These are phyloP conservation scores for Lepidothrix coronata DNA, from an alignment of 2,113 vertebrate genomes.

Conservation along the genomic window DNA sequence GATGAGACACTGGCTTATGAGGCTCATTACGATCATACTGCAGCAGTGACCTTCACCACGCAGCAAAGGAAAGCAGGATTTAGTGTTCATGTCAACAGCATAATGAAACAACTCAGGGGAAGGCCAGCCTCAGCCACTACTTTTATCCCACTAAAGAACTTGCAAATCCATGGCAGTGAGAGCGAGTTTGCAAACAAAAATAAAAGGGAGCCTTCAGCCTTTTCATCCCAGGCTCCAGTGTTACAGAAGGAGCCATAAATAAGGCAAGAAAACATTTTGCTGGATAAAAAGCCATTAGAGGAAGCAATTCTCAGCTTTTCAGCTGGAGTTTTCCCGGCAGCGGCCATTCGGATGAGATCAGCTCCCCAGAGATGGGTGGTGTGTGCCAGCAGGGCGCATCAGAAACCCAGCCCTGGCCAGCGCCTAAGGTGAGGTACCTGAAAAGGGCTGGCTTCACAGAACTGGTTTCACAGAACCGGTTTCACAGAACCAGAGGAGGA, in stretches of 20 bases:
- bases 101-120: slow-evolving; percentile 66
- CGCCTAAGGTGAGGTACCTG: not conserved
- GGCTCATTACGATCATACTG: slow-evolving; percentile 45
- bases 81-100: slow-evolving; percentile 59
- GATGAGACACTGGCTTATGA: slow-evolving; percentile 57
- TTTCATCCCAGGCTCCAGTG: not conserved
- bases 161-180: not conserved
- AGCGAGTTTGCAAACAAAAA: not conserved
- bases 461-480: not conserved
- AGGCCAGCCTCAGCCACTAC: slow-evolving; percentile 55
- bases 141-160: slow-evolving; percentile 39
- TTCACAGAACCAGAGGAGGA: not conserved
- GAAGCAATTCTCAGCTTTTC: not conserved
- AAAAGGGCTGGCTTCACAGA: not conserved
- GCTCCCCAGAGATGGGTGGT: not conserved
- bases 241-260: slow-evolving; percentile 10
- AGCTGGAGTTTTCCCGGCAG: not conserved
- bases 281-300: not conserved
- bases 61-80: slow-evolving; percentile 67
- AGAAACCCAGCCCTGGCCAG: not conserved
- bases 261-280: slow-evolving; percentile 20
- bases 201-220: not conserved
- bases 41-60: slow-evolving; percentile 64
- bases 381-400: accelerated
- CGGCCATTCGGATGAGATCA: accelerated